Evolutionary conservation across 2,113 vertebrate species (phyloP).

Genomic region (Catagonus wagneri): DNA sequence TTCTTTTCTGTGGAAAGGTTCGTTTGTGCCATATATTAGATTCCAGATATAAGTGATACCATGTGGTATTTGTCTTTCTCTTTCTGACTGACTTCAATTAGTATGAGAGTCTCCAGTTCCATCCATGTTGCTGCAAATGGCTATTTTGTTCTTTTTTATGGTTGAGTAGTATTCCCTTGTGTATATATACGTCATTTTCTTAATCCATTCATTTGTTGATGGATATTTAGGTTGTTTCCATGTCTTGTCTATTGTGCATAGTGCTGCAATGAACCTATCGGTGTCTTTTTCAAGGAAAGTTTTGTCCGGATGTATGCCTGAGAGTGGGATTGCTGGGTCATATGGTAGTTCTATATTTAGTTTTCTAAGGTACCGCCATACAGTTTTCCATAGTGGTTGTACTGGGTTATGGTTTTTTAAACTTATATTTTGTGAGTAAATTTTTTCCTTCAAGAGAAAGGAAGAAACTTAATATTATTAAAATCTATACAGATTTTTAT

Average conservation of each 20-base stretch:
- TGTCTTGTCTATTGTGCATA: not conserved
- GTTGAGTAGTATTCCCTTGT: not conserved
- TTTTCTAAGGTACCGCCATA: not conserved
- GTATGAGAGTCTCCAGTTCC: not conserved
- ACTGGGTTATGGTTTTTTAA: too few species aligned
- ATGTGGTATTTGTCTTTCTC: not conserved
- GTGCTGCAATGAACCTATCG: not conserved
- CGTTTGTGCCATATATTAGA: not conserved
- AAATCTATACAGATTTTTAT: constrained; percentile 22
- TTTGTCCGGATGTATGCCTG: not conserved
- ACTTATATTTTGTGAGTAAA: too few species aligned
- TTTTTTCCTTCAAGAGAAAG: too few species aligned
- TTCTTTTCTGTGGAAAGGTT: not conserved
- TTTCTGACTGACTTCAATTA: not conserved
- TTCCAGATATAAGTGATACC: too few species aligned
- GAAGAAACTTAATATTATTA: constrained; percentile 36
- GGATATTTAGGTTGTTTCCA: not conserved
- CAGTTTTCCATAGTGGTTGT: not conserved
- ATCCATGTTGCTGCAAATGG: not conserved
- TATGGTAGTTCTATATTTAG: not conserved
- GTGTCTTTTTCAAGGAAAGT: not conserved
- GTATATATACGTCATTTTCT: not conserved
- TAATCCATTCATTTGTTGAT: not conserved
- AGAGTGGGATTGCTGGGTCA: not conserved
- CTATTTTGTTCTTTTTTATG: not conserved